Evolutionary conservation across 1,140 invertebrate species (phyloP).

Genomic region (Atta texana): DNA sequence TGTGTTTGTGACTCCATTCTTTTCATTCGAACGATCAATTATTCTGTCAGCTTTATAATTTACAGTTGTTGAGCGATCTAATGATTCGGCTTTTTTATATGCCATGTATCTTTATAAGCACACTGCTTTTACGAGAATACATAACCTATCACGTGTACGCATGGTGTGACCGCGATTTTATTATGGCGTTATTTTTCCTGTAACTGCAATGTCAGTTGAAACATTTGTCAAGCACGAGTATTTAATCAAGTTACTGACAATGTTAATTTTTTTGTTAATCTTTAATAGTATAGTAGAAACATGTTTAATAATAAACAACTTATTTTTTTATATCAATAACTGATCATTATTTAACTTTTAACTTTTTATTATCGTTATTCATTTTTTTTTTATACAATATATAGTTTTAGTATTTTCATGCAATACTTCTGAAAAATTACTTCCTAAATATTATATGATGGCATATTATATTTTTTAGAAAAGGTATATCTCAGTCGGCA

Average conservation of each 20-base stretch:
- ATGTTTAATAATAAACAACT: too few species aligned
- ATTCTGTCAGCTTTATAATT: neutral
- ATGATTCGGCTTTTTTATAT: neutral
- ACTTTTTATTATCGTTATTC: too few species aligned
- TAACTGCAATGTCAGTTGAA: too few species aligned
- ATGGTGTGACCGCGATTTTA: neutral
- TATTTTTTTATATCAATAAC: too few species aligned
- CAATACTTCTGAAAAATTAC: too few species aligned
- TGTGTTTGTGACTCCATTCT: constrained; percentile 48
- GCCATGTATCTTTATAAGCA: neutral
- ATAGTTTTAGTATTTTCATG: too few species aligned
- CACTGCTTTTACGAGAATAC: neutral
- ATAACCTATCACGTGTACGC: neutral
- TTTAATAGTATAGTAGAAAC: too few species aligned
- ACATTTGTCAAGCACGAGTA: neutral
- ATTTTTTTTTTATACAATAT: too few species aligned
- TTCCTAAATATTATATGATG: neutral
- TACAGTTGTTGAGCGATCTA: neutral
- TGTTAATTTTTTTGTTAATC: neutral
- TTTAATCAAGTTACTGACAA: neutral
- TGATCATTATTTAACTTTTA: too few species aligned
- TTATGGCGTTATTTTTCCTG: too few species aligned
- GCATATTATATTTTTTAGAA: constrained; percentile 90
- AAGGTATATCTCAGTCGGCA: constrained; percentile 99
- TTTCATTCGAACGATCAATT: neutral